Conservation (phyloP, 2,888 invertebrate genomes). For the Geophilus truncorum region DNA sequence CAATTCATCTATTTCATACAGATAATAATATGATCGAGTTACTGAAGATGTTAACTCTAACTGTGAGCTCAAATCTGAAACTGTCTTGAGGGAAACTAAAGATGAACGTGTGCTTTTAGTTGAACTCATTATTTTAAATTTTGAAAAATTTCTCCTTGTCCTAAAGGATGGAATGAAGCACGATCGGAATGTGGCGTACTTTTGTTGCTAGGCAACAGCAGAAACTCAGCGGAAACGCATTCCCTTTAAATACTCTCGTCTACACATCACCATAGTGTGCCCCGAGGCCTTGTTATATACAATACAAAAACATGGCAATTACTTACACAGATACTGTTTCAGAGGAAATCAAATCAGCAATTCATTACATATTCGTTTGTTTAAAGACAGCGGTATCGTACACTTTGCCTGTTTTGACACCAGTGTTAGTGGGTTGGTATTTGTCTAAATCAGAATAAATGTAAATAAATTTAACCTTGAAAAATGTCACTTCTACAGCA, state of each 20-base stretch:
- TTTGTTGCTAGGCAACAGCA: not conserved
- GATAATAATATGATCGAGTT: too few relatives aligned
- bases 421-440: not conserved
- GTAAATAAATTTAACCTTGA: too few relatives aligned
- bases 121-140: not conserved
- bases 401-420: not conserved
- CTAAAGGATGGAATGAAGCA: constrained; percentile 2
- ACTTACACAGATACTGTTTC: not conserved
- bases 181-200: not conserved
- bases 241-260: too few relatives aligned
- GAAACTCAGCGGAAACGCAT: too few relatives aligned
- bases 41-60: too few relatives aligned
- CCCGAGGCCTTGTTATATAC: too few relatives aligned
- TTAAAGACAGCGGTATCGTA: not conserved
- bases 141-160: not conserved
- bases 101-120: not conserved
- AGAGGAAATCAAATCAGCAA: too few relatives aligned
- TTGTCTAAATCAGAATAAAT: too few relatives aligned
- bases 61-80: not conserved
- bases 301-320: not conserved
- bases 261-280: too few relatives aligned
- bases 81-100: not conserved
- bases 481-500: too few relatives aligned
- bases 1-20: too few relatives aligned
- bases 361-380: too few relatives aligned